phyloP scores from a whole-genome alignment of 2,797 vertebrate genomes.

The Sebastes steindachneri region DNA sequence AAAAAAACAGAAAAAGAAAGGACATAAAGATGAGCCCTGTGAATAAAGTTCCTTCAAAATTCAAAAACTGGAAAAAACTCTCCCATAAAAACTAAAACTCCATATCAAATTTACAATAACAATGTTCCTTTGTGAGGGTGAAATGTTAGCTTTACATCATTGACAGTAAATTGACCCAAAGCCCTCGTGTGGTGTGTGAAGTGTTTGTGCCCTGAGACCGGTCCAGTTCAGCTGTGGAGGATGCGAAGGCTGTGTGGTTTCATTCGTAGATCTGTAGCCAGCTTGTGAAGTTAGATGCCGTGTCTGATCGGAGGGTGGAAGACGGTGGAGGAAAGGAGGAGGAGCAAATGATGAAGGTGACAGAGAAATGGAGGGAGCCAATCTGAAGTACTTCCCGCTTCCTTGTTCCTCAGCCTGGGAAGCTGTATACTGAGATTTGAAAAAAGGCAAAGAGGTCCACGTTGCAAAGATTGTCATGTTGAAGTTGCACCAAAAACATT shows the following conservation, averaged over 20 bases:
- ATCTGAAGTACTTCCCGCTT: neutral
- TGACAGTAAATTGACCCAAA: slow-evolving; percentile 7
- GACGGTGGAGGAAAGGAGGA: neutral
- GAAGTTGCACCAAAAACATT: slow-evolving; percentile 55
- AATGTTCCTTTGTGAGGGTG: neutral
- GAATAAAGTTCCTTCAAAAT: slow-evolving; percentile 45
- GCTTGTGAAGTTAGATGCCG: slow-evolving; percentile 3
- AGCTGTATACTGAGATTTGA: neutral
- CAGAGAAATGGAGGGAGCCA: neutral
- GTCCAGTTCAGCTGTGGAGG: slow-evolving; percentile 13
- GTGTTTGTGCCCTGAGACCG: slow-evolving; percentile 30
- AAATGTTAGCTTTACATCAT: neutral
- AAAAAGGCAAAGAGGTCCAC: neutral
- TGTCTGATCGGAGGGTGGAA: neutral
- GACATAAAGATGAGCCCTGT: neutral
- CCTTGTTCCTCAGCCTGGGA: neutral
- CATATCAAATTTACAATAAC: slow-evolving; percentile 6
- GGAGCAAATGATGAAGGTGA: neutral
- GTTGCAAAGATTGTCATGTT: neutral
- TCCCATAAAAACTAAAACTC: slow-evolving; percentile 8
- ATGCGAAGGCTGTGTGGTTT: neutral
- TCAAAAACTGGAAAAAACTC: slow-evolving; percentile 19
- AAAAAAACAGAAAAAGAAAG: neutral
- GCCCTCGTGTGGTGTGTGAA: neutral
- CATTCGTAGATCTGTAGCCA: neutral